Conservation (phyloP, 2,888 invertebrate genomes). For the Dryomyza anilis region DNA sequence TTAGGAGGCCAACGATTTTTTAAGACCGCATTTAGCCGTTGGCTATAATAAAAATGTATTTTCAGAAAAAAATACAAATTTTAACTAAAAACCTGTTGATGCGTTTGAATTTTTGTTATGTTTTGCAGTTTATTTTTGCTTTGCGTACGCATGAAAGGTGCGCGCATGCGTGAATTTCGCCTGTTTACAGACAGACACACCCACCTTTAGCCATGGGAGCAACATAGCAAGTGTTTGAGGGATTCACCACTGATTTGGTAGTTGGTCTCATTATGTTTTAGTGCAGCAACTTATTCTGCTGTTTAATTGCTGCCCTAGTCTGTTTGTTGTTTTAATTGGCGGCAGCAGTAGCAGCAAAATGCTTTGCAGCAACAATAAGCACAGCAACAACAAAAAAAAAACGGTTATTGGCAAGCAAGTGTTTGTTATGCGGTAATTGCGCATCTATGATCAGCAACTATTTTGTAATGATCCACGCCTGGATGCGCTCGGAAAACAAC, state of each 20-base stretch:
- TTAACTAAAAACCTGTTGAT: too few relatives aligned
- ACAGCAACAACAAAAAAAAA: background rate
- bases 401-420: slow-evolving; percentile 1
- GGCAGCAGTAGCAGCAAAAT: background rate
- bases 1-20: slow-evolving; percentile 1
- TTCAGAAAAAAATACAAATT: too few relatives aligned
- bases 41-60: too few relatives aligned
- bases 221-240: too few relatives aligned
- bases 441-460: background rate
- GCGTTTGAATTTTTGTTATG: too few relatives aligned
- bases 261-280: too few relatives aligned
- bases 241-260: too few relatives aligned
- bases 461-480: slow-evolving; percentile 11
- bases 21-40: too few relatives aligned
- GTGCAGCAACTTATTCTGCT: background rate
- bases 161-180: background rate
- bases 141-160: background rate
- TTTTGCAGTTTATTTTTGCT: background rate
- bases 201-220: too few relatives aligned
- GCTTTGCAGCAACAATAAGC: background rate
- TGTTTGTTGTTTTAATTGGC: background rate
- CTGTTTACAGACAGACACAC: too few relatives aligned
- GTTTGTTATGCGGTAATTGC: slow-evolving; percentile 7
- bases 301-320: too few relatives aligned
- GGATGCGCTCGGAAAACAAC: background rate